Base-by-base conservation (phyloP, 2,888 invertebrate genomes). In the Melikaiella ostensackeni region DNA sequence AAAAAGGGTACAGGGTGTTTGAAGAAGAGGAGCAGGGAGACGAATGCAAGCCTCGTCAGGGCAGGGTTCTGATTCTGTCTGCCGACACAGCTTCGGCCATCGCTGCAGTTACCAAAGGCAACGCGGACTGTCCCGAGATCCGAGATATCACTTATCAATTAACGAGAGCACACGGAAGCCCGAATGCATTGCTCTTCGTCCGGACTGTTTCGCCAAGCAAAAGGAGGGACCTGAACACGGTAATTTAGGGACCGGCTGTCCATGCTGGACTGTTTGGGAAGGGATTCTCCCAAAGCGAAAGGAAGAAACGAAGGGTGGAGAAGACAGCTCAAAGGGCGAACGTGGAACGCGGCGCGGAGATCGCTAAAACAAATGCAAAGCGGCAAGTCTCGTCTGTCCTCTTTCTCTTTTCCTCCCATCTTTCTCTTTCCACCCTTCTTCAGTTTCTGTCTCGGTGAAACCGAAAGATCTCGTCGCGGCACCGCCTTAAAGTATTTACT, bases 361-460 rank as follows among this genome's bases (percentile, higher is more conserved):
- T 87, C 84, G 86, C 85, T 85, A 87, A 89, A 90, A 89, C 88
- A 89, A 90, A 90, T 90, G 90, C 90, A 90, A 90, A 90, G 88
- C 86, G 88, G 82, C 77, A 70, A 75, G 73, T 63, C 74, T 76
- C 66, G 50, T 78, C 59, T 24, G 75, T 62, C 73, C 79, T 70
- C 73, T 66, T 13, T 64, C 59, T 75, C 74, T 76, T 81, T 78
- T 74, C 35, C 77, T 77, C 75, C 42, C 64, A 55, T 70, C 61
- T 66, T 64, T 50, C 19, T 55, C 66, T 50, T n/a, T 30, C 19
- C 13, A 46, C 64, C 35, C 62, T 79, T 50, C 30, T 27, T n/a
- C 27, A 27, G 50, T 27, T 42, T 66, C 66, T 66, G 66, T 66
- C 66, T 46, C 50, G n/a, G 19, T 70, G 9, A 30, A 70, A 46